These are phyloP conservation scores for Xiphophorus couchianus DNA, from an alignment of 2,113 vertebrate species.

Conservation along the genomic window DNA sequence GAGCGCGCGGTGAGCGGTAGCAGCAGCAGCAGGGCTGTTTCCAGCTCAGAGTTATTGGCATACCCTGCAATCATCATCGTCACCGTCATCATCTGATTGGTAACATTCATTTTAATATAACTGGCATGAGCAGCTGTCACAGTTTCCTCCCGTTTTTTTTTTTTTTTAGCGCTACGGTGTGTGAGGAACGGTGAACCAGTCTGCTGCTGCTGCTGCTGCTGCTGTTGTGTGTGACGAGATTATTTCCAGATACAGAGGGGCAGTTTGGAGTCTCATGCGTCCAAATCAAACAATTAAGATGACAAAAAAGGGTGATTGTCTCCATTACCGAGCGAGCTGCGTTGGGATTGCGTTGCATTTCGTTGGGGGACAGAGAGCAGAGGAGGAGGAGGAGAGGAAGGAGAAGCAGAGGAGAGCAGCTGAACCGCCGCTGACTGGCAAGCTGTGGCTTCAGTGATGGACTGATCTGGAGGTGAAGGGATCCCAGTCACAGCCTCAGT, in stretches of 20 bases:
- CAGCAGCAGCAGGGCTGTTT: slow-evolving; percentile 7
- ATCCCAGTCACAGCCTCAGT: slow-evolving; percentile 24
- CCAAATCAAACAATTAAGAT: slow-evolving; percentile 69
- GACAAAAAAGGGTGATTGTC: slow-evolving; percentile 65
- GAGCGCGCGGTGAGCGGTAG: slow-evolving; percentile 34
- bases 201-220: no score
- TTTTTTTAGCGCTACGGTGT: slow-evolving; percentile 6
- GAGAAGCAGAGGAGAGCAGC: slow-evolving; percentile 61
- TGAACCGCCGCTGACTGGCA: slow-evolving; percentile 42
- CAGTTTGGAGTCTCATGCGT: slow-evolving; percentile 57
- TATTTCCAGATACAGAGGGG: slow-evolving; percentile 14
- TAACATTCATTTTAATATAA: not conserved
- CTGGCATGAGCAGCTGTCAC: not conserved
- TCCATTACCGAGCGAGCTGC: slow-evolving; percentile 67
- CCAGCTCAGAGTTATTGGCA: slow-evolving; percentile 44
- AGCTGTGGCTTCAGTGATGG: slow-evolving; percentile 60
- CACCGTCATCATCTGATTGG: not conserved
- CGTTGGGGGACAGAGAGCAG: slow-evolving; percentile 60
- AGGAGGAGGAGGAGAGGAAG: slow-evolving; percentile 58
- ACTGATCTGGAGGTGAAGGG: slow-evolving; percentile 62
- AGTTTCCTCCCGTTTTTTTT: not conserved
- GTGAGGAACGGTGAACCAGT: slow-evolving; percentile 32
- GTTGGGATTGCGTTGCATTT: slow-evolving; percentile 62
- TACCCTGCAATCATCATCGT: slow-evolving; percentile 32
- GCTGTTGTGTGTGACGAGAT: not conserved